A percentile compares a stretch with the other conserved stretches of the same genome.
Evolutionary conservation across 2,797 vertebrate species (phyloP).

Genomic region (Eulemur mongoz): DNA sequence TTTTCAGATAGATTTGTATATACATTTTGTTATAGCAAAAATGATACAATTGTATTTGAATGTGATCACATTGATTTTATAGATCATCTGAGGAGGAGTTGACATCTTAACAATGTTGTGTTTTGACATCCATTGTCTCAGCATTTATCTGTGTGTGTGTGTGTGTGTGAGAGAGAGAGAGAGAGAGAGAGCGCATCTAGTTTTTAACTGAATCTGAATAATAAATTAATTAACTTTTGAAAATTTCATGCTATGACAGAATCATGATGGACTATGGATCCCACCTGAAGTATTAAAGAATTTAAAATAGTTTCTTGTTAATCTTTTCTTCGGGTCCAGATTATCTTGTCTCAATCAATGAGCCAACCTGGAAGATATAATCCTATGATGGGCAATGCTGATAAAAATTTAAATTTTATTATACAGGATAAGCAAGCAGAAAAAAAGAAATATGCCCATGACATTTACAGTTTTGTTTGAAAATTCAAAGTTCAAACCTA

Average conservation of each 20-base stretch:
- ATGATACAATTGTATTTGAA: not conserved
- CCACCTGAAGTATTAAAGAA: not conserved
- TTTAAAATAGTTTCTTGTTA: not conserved
- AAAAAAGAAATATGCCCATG: not conserved
- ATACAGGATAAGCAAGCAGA: not conserved
- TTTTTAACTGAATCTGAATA: not conserved
- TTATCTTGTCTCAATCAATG: not conserved
- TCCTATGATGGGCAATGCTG: not conserved
- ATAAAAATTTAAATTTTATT: not conserved
- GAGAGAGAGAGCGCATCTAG: not conserved
- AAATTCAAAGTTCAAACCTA: not conserved
- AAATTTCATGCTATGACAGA: not conserved
- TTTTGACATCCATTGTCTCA: not conserved
- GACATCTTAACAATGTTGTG: not conserved
- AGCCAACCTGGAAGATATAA: not conserved
- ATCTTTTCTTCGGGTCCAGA: not conserved
- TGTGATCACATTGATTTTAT: not conserved
- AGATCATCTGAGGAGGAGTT: not conserved
- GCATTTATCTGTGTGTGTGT: not conserved
- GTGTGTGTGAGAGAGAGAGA: not conserved
- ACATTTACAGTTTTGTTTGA: not conserved
- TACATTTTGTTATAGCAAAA: not conserved
- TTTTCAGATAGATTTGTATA: not conserved
- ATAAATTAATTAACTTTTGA: not conserved
- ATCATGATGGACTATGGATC: not conserved